These are phyloP conservation scores for Drosophila anceps DNA, from an alignment of 2,888 invertebrate genomes.

Conservation along the genomic window DNA sequence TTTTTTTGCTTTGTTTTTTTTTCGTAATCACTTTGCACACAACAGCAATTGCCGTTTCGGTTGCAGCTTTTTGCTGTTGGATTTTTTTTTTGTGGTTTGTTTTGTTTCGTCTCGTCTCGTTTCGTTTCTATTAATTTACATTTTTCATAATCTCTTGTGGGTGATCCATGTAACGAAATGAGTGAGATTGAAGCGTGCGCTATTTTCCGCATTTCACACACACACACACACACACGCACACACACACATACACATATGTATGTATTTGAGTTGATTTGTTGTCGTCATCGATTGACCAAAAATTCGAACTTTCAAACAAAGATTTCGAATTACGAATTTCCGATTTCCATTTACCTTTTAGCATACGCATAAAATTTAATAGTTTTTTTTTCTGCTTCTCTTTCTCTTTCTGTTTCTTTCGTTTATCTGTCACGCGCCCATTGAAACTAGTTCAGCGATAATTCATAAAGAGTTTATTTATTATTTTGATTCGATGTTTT, in stretches of 20 bases:
- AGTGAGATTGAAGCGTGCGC: slow-evolving; percentile 59
- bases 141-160: slow-evolving; percentile 69
- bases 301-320: slow-evolving; percentile 38
- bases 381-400: background rate
- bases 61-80: slow-evolving; percentile 23
- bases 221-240: slow-evolving; percentile 28
- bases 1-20: slow-evolving; percentile 55
- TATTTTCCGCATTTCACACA: slow-evolving; percentile 74
- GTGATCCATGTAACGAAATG: slow-evolving; percentile 62
- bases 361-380: slow-evolving; percentile 27
- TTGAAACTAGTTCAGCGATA: slow-evolving; percentile 70
- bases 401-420: background rate
- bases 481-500: slow-evolving; percentile 27
- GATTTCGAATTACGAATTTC: slow-evolving; percentile 14
- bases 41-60: slow-evolving; percentile 75
- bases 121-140: slow-evolving; percentile 62
- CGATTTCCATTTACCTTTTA: slow-evolving; percentile 31
- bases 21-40: slow-evolving; percentile 70
- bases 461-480: slow-evolving; percentile 55
- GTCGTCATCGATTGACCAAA: slow-evolving; percentile 42
- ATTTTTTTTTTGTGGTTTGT: slow-evolving; percentile 3
- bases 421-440: slow-evolving; percentile 43
- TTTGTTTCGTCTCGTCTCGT: slow-evolving; percentile 28
- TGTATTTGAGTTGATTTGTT: slow-evolving; percentile 6
- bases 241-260: background rate